phyloP scores from a whole-genome alignment of 1,140 invertebrate genomes.

The Conus betulinus region DNA sequence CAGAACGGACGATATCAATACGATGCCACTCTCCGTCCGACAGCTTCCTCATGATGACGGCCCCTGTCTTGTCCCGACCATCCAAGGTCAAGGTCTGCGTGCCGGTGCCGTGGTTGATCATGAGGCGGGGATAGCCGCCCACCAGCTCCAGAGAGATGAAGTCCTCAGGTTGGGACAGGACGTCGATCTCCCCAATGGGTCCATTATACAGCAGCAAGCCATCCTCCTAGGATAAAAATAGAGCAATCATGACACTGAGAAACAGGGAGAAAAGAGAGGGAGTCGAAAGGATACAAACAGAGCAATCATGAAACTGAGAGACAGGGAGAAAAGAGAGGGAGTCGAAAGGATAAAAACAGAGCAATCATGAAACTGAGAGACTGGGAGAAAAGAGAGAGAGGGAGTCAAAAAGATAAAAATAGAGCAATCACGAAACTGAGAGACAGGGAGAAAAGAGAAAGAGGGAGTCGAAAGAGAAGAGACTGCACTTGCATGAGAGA shows the following conservation, averaged over 20 bases:
- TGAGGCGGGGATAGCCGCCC: constrained; percentile 90
- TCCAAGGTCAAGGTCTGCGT: constrained; percentile 89
- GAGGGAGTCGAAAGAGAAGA: too few species aligned
- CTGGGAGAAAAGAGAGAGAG: background rate
- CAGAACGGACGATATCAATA: constrained; percentile 96
- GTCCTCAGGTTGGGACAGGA: constrained; percentile 78
- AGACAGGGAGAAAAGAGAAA: background rate
- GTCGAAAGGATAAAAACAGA: constrained; percentile 61
- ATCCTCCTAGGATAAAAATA: constrained; percentile 81
- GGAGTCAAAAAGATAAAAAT: constrained; percentile 1
- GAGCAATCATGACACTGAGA: too few species aligned
- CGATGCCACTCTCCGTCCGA: constrained; percentile 98
- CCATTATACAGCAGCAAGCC: constrained; percentile 97
- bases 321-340: background rate
- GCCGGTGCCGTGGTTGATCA: constrained; percentile 97
- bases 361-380: too few species aligned
- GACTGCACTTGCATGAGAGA: too few species aligned
- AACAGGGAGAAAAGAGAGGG: background rate
- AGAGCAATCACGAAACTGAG: too few species aligned
- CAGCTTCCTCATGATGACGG: constrained; percentile 84
- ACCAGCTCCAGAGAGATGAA: constrained; percentile 96
- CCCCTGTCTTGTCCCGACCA: constrained; percentile 53
- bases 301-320: too few species aligned
- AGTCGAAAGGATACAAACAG: background rate
- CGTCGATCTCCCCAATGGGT: constrained; percentile 84